Evolutionary conservation across 2,797 vertebrate genomes (phyloP), one percentile per base, ranked within the genome.

Genomic region (Danio kyathit): DNA sequence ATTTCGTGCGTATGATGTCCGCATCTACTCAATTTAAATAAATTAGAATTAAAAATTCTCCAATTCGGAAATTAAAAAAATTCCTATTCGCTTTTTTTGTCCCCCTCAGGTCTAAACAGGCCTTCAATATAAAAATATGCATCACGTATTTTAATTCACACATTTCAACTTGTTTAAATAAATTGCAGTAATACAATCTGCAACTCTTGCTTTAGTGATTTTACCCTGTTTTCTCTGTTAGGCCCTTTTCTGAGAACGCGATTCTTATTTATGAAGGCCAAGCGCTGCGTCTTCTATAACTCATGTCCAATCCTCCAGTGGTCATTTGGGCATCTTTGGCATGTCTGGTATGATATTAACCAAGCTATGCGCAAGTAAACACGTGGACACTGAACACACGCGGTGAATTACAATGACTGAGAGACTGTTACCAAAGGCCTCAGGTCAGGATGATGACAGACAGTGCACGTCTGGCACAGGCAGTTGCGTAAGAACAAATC

Each of bases 341-440:
- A 91, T 88, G 88, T 82, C 82, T 65, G 87, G 85, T 85, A 91
- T 89, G 90, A 91, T 90, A 91, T 91, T 88, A 88, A 91, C 87
- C 88, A 84, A 90, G 89, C 84, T 56, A 88, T 88, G 89, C 83
- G 86, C 86, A 86, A 88, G 89, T 88, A 90, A 90, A 91, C 89
- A 89, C 89, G 87, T 85, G 82, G 61, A 88, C 84, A 85, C 91
- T 90, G 90, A 90, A 91, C 93, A 92, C 91, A 92, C 89, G 51
- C 83, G 88, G 82, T 64, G 86, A 76, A 83, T 83, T 82, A 88
- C 51, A 79, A 63, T 84, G 70, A 76, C 51, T 60, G 82, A 81
- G 73, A 63, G 54, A 51, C 82, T 67, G 80, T 65, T 75, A 65
- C 71, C 52, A 61, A 74, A 79, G 87, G 84, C 86, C 88, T 57